A percentile compares a stretch with the other conserved stretches of the same genome.
These are phyloP conservation scores for Gortyna flavago DNA, from an alignment of 2,888 invertebrate species.

Conservation along the genomic window DNA sequence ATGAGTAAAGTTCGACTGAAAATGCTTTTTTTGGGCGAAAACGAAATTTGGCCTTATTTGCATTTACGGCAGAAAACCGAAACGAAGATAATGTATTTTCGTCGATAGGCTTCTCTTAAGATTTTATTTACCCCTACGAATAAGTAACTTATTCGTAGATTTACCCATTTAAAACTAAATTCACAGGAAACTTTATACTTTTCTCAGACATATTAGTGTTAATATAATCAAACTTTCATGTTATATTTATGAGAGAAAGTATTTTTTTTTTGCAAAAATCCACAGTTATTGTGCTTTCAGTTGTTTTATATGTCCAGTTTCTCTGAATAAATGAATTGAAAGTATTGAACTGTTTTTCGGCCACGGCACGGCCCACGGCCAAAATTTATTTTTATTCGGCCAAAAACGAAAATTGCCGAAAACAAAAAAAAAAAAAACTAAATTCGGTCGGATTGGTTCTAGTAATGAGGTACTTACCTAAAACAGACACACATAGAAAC, in stretches of 20 bases:
- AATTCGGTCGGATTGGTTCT: not conserved
- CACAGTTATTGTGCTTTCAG: not conserved
- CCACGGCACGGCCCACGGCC: not conserved
- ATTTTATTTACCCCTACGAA: not conserved
- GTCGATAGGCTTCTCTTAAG: not conserved
- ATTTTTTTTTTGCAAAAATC: not conserved
- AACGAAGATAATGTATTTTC: not conserved
- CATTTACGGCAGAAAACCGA: not conserved
- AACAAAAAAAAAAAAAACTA: not conserved
- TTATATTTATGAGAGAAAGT: not conserved
- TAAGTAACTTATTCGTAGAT: too few relatives aligned
- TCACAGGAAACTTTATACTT: not conserved
- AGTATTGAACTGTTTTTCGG: not conserved
- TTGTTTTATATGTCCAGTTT: too few relatives aligned
- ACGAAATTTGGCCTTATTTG: not conserved
- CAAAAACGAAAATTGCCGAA: not conserved
- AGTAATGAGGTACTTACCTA: not conserved
- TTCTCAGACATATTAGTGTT: not conserved
- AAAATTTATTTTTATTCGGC: not conserved
- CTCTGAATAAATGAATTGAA: not conserved
- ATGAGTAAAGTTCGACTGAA: not conserved
- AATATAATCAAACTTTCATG: too few relatives aligned
- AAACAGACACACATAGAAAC: slow-evolving; percentile 9
- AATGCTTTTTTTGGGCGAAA: not conserved
- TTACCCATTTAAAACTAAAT: not conserved